Conservation (phyloP, 2,113 vertebrate species). For the Chitala chitala region DNA sequence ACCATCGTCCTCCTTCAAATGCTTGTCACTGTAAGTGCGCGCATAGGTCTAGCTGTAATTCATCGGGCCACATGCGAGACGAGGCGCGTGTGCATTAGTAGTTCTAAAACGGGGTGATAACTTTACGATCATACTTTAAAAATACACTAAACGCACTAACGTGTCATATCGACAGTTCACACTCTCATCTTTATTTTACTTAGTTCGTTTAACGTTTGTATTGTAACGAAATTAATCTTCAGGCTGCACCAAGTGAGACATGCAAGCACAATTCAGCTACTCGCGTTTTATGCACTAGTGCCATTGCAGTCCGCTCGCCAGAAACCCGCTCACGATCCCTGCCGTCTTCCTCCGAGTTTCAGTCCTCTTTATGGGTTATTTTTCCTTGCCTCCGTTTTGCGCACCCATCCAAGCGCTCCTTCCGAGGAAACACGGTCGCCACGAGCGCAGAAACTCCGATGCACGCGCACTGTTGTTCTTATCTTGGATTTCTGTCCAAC, state of each 20-base stretch:
- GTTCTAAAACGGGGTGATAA: no score
- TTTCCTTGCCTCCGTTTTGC: conserved; percentile 31
- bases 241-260: conserved; percentile 33
- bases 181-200: no score
- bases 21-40: conserved; percentile 30
- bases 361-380: conserved; percentile 36
- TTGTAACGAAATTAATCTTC: not conserved
- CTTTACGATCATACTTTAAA: no score
- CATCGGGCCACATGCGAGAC: not conserved
- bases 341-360: conserved; percentile 40
- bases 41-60: not conserved
- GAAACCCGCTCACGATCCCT: conserved; percentile 26
- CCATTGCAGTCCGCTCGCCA: conserved; percentile 39
- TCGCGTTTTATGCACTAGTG: conserved; percentile 49
- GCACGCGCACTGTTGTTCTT: conserved; percentile 19
- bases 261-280: conserved; percentile 40
- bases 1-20: conserved; percentile 62
- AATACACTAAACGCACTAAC: no score
- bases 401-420: conserved; percentile 19
- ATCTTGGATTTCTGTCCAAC: conserved; percentile 25
- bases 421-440: conserved; percentile 34
- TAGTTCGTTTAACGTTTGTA: no score
- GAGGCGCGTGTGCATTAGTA: no score
- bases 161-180: no score
- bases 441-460: conserved; percentile 21